Percentiles rank a stretch among this genome's conserved stretches.
phyloP scores from a whole-genome alignment of 2,797 vertebrate species.

The Hoplostethus atlanticus region DNA sequence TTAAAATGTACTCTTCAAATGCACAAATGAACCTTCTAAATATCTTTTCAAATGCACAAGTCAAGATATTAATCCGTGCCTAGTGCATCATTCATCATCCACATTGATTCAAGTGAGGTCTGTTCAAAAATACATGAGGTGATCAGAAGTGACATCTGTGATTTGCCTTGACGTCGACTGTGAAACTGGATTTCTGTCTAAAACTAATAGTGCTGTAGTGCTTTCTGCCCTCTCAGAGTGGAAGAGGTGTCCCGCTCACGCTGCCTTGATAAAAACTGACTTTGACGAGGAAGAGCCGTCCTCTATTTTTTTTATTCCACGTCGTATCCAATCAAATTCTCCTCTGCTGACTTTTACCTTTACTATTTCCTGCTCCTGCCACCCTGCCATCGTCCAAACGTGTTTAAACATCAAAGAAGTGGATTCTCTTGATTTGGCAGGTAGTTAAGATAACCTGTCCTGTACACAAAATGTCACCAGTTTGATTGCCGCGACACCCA shows the following conservation, averaged over 20 bases:
- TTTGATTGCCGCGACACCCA: neutral
- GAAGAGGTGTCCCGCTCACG: neutral
- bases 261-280: conserved; percentile 1
- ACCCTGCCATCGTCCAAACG: neutral
- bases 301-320: neutral
- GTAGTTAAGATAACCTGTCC: too few species aligned
- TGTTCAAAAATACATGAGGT: neutral
- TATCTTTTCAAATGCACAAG: neutral
- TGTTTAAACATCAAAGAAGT: neutral
- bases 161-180: neutral
- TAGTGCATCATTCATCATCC: too few species aligned
- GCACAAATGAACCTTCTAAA: too few species aligned
- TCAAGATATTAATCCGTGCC: too few species aligned
- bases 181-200: neutral
- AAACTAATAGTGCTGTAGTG: neutral
- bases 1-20: neutral
- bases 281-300: neutral
- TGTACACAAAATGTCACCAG: neutral
- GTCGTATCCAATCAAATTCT: conserved; percentile 1
- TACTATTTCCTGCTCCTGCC: neutral
- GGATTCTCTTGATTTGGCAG: neutral
- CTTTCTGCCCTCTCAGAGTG: neutral
- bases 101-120: neutral
- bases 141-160: neutral
- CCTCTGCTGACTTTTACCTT: neutral